Conservation (phyloP, 1,140 invertebrate species). For the Drosophila tropicalis region DNA sequence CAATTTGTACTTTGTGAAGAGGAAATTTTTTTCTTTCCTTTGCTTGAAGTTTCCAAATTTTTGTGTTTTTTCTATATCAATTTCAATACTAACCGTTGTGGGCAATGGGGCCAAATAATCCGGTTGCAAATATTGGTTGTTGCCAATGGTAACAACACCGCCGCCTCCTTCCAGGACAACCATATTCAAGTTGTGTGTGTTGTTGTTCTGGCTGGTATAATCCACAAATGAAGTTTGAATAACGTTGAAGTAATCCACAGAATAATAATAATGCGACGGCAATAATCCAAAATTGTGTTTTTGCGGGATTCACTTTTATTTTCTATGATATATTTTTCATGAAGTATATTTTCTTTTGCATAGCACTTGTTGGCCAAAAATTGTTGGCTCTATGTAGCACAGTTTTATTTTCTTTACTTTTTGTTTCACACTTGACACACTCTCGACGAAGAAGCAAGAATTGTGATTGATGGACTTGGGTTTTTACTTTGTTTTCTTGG, state of each 20-base stretch:
- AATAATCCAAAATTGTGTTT: constrained; percentile 20
- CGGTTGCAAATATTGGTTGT: constrained; percentile 96
- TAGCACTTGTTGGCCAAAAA: constrained; percentile 41
- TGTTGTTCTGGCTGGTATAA: constrained; percentile 16
- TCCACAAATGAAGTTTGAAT: constrained; percentile 10
- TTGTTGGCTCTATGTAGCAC: constrained; percentile 4
- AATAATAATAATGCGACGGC: constrained; percentile 32
- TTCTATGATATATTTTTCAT: not conserved
- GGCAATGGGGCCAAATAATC: constrained; percentile 96
- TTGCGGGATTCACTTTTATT: not conserved
- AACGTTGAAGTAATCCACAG: constrained; percentile 56
- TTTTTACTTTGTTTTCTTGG: constrained; percentile 15
- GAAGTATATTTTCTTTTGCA: not conserved
- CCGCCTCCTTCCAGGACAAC: constrained; percentile 95
- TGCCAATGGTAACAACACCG: constrained; percentile 92
- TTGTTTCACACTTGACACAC: constrained; percentile 45
- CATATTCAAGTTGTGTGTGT: constrained; percentile 84
- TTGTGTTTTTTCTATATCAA: not conserved
- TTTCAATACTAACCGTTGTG: constrained; percentile 91
- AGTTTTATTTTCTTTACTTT: constrained; percentile 4
- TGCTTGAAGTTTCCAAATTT: not conserved
- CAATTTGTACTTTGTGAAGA: too few species aligned
- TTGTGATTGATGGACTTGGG: constrained; percentile 36
- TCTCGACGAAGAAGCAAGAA: constrained; percentile 31
- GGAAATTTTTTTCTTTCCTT: too few species aligned